phyloP scores from a whole-genome alignment of 2,797 vertebrate genomes.

The Tenualosa ilisha region DNA sequence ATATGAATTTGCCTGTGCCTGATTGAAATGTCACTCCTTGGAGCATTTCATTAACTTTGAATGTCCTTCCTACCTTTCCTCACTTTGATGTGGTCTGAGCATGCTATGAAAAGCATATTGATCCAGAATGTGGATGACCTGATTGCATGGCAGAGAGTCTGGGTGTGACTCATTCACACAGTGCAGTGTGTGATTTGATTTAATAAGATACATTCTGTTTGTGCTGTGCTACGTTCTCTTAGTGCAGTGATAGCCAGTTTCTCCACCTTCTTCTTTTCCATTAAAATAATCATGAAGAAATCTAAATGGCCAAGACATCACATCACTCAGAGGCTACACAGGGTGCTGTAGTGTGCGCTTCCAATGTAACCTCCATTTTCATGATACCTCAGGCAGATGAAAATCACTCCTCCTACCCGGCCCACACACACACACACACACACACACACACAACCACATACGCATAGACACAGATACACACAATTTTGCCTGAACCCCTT shows the following conservation, averaged over 20 bases:
- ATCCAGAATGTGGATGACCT: not conserved
- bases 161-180: not conserved
- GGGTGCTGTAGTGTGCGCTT: not conserved
- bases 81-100: not conserved
- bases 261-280: not conserved
- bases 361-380: not conserved
- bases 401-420: not conserved
- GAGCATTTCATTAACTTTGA: constrained; percentile 25
- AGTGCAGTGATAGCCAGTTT: not conserved
- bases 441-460: not conserved
- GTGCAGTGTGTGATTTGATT: not conserved
- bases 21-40: constrained; percentile 23
- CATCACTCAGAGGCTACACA: not conserved
- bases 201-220: not conserved
- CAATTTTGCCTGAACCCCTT: not conserved
- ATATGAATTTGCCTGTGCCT: constrained; percentile 15
- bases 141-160: not conserved
- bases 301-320: not conserved
- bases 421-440: not conserved
- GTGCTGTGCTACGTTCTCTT: not conserved
- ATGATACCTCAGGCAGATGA: constrained; percentile 1
- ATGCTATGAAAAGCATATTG: not conserved
- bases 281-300: constrained; percentile 6
- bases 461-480: not conserved
- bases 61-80: not conserved